These are phyloP conservation scores for Meandrina meandrites DNA, from an alignment of 92 coral and sea anemone species.

Conservation along the genomic window DNA sequence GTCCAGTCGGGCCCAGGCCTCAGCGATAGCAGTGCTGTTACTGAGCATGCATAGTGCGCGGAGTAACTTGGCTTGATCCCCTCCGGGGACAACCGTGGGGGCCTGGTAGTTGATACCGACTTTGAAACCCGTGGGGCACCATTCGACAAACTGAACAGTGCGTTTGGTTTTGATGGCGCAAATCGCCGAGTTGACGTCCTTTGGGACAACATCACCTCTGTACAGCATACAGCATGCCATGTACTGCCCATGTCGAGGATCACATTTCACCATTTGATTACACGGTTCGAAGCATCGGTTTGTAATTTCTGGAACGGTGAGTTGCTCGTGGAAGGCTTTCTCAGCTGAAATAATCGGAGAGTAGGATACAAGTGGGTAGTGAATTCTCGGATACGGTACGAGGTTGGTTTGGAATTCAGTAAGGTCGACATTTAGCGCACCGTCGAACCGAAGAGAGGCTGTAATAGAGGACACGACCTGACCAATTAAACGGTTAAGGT, in stretches of 20 bases:
- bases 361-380: conserved; percentile 86
- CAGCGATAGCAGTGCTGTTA: conserved; percentile 82
- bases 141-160: conserved; percentile 79
- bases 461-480: conserved; percentile 91
- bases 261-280: conserved; percentile 88
- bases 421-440: conserved; percentile 89
- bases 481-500: conserved; percentile 74
- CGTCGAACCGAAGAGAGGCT: conserved; percentile 91
- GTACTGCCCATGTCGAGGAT: conserved; percentile 85
- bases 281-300: conserved; percentile 76
- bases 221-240: conserved; percentile 89
- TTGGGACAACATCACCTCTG: conserved; percentile 93
- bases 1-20: conserved; percentile 78
- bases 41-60: conserved; percentile 81
- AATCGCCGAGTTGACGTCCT: conserved; percentile 86
- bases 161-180: conserved; percentile 79
- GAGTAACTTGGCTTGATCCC: conserved; percentile 79
- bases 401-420: conserved; percentile 94
- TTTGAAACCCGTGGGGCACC: conserved; percentile 50
- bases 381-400: conserved; percentile 93
- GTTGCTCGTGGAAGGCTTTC: conserved; percentile 83
- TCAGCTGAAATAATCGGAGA: conserved; percentile 81
- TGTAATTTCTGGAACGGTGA: conserved; percentile 70
- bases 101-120: conserved; percentile 74
- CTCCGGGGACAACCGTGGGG: conserved; percentile 81